phyloP scores from a whole-genome alignment of 2,888 invertebrate genomes.

The Sesia bembeciformis region DNA sequence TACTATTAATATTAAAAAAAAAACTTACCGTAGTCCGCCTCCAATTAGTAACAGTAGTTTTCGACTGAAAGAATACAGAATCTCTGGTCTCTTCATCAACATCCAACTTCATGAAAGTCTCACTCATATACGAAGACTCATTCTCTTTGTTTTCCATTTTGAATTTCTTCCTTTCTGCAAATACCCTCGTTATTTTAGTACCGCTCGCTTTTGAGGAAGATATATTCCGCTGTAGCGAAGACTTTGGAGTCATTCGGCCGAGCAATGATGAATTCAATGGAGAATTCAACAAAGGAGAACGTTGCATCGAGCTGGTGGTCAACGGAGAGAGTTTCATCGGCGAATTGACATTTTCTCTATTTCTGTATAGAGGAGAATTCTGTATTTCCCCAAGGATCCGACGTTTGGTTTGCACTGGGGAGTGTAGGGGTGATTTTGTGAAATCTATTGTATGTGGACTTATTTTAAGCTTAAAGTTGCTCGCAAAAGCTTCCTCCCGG shows the following conservation, averaged over 20 bases:
- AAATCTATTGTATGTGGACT: slow-evolving; percentile 54
- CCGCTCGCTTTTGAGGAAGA: slow-evolving; percentile 19
- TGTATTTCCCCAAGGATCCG: slow-evolving; percentile 11
- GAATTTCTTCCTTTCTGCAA: slow-evolving; percentile 46
- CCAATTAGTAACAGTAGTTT: slow-evolving; percentile 23
- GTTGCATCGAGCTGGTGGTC: too few species aligned
- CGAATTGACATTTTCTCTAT: neutral
- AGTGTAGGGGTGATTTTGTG: slow-evolving; percentile 20
- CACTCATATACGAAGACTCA: slow-evolving; percentile 21
- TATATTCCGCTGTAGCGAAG: too few species aligned
- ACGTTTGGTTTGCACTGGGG: slow-evolving; percentile 2
- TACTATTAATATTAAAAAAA: neutral
- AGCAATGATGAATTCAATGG: neutral
- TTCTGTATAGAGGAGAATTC: slow-evolving; percentile 8
- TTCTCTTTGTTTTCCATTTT: slow-evolving; percentile 59
- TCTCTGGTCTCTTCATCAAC: slow-evolving; percentile 59
- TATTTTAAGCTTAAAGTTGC: slow-evolving; percentile 56
- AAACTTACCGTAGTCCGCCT: slow-evolving; percentile 41
- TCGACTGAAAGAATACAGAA: slow-evolving; percentile 26
- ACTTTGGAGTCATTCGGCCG: neutral
- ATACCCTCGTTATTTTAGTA: slow-evolving; percentile 41
- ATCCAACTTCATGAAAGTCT: slow-evolving; percentile 40
- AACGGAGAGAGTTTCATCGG: neutral
- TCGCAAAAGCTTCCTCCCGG: slow-evolving; percentile 43
- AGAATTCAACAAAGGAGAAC: neutral